A percentile compares a stretch with the other conserved stretches of the same genome.
Conservation (phyloP, 2,113 vertebrate genomes). For the Oceanodroma tethys region DNA sequence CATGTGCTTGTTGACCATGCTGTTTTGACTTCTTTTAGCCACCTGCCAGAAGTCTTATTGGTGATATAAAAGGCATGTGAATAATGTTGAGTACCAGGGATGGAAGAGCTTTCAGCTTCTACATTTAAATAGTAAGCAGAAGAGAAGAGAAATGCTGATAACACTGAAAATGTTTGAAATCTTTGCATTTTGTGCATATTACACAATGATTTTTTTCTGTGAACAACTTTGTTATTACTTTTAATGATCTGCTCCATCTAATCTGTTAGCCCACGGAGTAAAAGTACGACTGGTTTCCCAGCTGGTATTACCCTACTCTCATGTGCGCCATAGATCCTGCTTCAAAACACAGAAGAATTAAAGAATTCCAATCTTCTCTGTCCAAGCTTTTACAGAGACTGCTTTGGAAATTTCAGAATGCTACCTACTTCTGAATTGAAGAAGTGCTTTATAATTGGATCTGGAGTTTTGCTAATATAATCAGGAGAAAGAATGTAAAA, state of each 20-base stretch:
- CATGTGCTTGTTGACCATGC: not conserved
- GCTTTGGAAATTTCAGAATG: conserved; percentile 33
- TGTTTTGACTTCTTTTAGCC: not conserved
- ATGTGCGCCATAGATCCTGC: not conserved
- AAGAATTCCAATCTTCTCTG: not conserved
- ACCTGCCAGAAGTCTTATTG: not conserved
- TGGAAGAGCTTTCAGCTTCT: not conserved
- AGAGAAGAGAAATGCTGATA: not conserved
- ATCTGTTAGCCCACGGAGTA: not conserved
- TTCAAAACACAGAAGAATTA: conserved; percentile 33
- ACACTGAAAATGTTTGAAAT: not conserved
- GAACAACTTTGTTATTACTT: not conserved
- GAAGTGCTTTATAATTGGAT: conserved; percentile 34
- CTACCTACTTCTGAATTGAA: conserved; percentile 15
- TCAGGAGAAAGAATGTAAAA: not conserved
- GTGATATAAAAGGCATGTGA: not conserved
- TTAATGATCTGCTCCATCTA: not conserved
- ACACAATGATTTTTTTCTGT: not conserved
- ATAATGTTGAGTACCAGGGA: not conserved
- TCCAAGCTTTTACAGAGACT: not conserved
- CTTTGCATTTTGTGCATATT: not conserved
- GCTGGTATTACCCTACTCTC: not conserved
- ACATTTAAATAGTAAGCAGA: not conserved
- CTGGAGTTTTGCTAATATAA: not conserved
- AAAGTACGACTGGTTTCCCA: not conserved